Evolutionary conservation across 2,797 vertebrate genomes (phyloP).

Genomic region (Rhinella marina): DNA sequence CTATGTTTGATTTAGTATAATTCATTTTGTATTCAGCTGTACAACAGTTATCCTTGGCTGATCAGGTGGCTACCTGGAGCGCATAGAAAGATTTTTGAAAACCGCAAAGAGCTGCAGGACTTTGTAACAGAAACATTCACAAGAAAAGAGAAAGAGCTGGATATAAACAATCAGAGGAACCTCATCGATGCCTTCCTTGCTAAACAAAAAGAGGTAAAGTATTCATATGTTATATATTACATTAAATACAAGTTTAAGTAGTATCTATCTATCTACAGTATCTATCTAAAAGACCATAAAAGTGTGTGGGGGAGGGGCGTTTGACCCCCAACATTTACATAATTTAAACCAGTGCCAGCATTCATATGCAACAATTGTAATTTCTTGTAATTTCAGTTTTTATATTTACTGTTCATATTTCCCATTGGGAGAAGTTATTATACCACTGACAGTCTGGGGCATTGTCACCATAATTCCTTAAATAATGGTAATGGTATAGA

Average conservation of each 20-base stretch:
- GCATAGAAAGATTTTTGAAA: slow-evolving; percentile 20
- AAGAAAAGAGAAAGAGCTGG: slow-evolving; percentile 13
- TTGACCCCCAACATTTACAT: too few species aligned
- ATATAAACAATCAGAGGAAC: slow-evolving; percentile 51
- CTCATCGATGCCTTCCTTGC: slow-evolving; percentile 40
- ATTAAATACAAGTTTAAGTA: neutral
- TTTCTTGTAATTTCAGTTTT: too few species aligned
- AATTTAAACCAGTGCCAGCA: too few species aligned
- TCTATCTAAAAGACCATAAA: too few species aligned
- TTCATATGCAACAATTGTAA: too few species aligned
- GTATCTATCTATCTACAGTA: neutral
- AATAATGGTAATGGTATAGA: too few species aligned
- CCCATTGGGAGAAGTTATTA: too few species aligned
- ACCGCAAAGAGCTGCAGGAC: neutral
- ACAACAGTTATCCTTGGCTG: slow-evolving; percentile 25
- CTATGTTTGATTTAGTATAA: neutral
- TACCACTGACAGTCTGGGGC: too few species aligned
- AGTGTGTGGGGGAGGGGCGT: too few species aligned
- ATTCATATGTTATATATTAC: neutral
- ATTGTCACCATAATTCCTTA: neutral
- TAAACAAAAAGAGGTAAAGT: slow-evolving; percentile 42
- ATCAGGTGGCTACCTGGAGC: slow-evolving; percentile 2
- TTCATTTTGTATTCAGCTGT: neutral
- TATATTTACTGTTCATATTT: too few species aligned
- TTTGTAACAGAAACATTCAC: slow-evolving; percentile 41